These are phyloP conservation scores for Tridacna gigas DNA, from an alignment of 2,888 invertebrate genomes.

Conservation along the genomic window DNA sequence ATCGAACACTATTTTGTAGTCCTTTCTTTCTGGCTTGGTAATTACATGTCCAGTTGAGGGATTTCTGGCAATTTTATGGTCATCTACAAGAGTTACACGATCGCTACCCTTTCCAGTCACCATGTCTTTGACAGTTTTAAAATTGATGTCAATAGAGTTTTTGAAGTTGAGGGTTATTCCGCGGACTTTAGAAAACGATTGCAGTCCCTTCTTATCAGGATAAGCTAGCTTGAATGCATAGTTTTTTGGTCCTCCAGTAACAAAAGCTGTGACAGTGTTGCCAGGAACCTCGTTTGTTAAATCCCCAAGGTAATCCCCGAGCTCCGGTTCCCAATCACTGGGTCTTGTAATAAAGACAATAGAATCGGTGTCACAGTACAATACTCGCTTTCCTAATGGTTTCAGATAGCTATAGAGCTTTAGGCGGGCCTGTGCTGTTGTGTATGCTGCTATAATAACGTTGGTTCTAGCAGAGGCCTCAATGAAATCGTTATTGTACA, in stretches of 20 bases:
- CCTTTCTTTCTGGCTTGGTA: constrained; percentile 9
- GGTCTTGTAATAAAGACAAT: constrained; percentile 28
- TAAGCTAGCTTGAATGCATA: constrained; percentile 30
- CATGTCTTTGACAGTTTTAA: constrained; percentile 49
- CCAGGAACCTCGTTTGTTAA: constrained; percentile 80
- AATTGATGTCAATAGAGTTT: constrained; percentile 42
- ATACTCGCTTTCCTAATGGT: neutral
- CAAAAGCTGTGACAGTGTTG: constrained; percentile 31
- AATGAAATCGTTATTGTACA: constrained; percentile 38
- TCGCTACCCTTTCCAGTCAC: constrained; percentile 30
- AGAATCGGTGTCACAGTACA: constrained; percentile 40
- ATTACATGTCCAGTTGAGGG: constrained; percentile 22
- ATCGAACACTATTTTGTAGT: constrained; percentile 27
- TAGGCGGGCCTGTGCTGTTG: constrained; percentile 25
- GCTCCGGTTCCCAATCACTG: constrained; percentile 57
- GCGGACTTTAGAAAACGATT: constrained; percentile 35
- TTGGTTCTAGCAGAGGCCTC: constrained; percentile 32
- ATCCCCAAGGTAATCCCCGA: constrained; percentile 79
- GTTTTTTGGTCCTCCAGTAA: constrained; percentile 45
- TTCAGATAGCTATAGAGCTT: constrained; percentile 41
- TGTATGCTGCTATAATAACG: constrained; percentile 45
- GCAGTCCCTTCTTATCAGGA: constrained; percentile 36
- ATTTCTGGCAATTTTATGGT: constrained; percentile 20
- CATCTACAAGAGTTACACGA: constrained; percentile 10
- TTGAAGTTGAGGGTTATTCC: constrained; percentile 50